Base-by-base conservation (phyloP, 2,797 vertebrate species). In the Eulemur albifrons region DNA sequence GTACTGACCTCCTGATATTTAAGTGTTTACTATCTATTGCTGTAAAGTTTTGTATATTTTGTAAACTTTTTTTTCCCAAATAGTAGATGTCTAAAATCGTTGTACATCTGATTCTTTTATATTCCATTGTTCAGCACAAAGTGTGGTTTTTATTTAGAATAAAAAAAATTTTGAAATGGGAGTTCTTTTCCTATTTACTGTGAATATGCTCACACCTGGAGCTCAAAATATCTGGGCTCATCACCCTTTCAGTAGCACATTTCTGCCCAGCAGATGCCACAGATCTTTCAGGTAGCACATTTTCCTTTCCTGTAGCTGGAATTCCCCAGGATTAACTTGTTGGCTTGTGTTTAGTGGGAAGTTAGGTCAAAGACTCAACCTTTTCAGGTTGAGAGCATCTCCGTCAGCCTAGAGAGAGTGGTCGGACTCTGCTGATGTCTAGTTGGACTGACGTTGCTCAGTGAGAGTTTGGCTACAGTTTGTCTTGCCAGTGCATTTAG, bases 11-110 rank as follows among this genome's bases (percentile, higher is more conserved):
- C 98, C 98, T 98, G 98, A 98, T 99, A 98, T 98, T 98, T 98
- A 99, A 98, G 98, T 98, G 98, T 98, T 98, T 98, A 98, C 98
- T 99, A 98, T 99, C 98, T 98, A 98, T 99, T 98, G 98, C 98
- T 99, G 98, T 99, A 99, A 99, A 99, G 98, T 99, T 99, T 99
- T 99, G 99, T 99, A 99, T 98, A 99, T 99, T 99, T 99, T 99
- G 99, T 99, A 99, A 99, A 98, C 98, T 96, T 98, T 0, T 43
- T 48, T 48, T 23, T 30, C 87, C 95, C 82, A 96, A 97, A 98
- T 67, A 93, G 98, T 99, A 98, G 98, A 98, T 98, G 98, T 99
- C 98, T 98, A 98, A 98, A 98, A 98, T 98, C 76, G 97, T 98
- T 98, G 98, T 98, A 98, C 98, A 98, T 99, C 98, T 98, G 98